Conservation (phyloP, 2,797 vertebrate species). For the Acropternis orthonyx region DNA sequence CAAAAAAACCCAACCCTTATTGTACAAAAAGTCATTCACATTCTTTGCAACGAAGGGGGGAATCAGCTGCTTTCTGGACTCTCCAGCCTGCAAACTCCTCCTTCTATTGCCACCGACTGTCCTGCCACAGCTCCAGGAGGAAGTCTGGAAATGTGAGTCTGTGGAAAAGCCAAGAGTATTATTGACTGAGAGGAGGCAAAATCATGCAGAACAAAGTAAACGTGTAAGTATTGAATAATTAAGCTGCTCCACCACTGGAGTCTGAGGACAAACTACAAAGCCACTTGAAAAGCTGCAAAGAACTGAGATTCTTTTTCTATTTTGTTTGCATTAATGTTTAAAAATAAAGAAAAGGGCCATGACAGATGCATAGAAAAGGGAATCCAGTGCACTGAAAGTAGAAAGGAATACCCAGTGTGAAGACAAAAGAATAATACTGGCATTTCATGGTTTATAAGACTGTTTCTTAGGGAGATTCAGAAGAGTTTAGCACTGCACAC, state of each 20-base stretch:
- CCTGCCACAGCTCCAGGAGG: slow-evolving; percentile 95
- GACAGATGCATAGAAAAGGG: not conserved
- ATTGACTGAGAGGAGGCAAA: slow-evolving; percentile 3
- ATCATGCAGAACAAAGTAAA: not conserved
- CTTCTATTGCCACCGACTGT: slow-evolving; percentile 97
- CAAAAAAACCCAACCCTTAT: slow-evolving; percentile 52
- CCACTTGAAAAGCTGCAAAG: not conserved
- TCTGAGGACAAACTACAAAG: not conserved
- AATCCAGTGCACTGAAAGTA: not conserved
- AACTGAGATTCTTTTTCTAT: not conserved
- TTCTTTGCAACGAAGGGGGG: slow-evolving; percentile 30
- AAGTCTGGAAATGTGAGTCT: slow-evolving; percentile 99
- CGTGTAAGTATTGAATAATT: not conserved
- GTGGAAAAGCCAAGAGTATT: slow-evolving; percentile 59
- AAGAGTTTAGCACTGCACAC: not conserved
- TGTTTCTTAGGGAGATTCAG: not conserved
- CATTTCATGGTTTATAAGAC: not conserved
- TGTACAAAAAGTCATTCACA: slow-evolving; percentile 65
- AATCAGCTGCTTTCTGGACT: slow-evolving; percentile 73
- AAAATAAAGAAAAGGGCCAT: not conserved
- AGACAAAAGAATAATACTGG: not conserved
- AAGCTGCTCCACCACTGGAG: not conserved
- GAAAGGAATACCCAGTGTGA: not conserved
- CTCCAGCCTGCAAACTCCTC: slow-evolving; percentile 93
- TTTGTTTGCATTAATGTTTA: not conserved